Percentiles rank a stretch among this genome's conserved stretches.
Evolutionary conservation across 2,888 invertebrate genomes (phyloP).

Genomic region (Drosophila borealis): DNA sequence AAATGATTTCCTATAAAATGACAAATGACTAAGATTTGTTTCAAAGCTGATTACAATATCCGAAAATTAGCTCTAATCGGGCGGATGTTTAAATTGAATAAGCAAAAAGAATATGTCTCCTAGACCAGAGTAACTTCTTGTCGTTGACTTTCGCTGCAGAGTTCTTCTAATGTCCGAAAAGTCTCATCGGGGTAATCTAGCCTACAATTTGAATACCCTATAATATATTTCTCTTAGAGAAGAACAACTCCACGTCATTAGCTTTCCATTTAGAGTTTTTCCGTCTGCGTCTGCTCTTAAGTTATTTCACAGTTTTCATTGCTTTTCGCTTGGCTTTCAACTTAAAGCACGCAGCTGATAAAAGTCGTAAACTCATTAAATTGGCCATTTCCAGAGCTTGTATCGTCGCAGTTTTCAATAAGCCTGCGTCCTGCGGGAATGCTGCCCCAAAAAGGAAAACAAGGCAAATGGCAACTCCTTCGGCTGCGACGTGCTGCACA

Average conservation of each 20-base stretch:
- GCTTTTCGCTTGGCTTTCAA: constrained; percentile 28
- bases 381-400: constrained; percentile 56
- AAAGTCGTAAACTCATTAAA: constrained; percentile 72
- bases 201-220: too few species aligned
- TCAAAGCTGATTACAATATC: too few species aligned
- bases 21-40: too few species aligned
- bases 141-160: too few species aligned
- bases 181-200: too few species aligned
- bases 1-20: too few species aligned
- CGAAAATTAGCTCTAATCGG: too few species aligned
- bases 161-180: too few species aligned
- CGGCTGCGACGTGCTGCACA: constrained; percentile 17
- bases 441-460: constrained; percentile 2
- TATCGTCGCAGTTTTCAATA: constrained; percentile 64
- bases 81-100: too few species aligned
- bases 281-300: constrained; percentile 14
- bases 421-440: constrained; percentile 22
- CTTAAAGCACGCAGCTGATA: constrained; percentile 19
- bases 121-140: too few species aligned
- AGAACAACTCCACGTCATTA: background rate
- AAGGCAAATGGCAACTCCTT: constrained; percentile 11
- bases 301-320: constrained; percentile 10
- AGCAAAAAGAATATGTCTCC: too few species aligned
- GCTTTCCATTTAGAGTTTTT: background rate
- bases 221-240: too few species aligned